These are phyloP conservation scores for Paramormyrops kingsleyae DNA, from an alignment of 2,113 vertebrate species.

Conservation along the genomic window DNA sequence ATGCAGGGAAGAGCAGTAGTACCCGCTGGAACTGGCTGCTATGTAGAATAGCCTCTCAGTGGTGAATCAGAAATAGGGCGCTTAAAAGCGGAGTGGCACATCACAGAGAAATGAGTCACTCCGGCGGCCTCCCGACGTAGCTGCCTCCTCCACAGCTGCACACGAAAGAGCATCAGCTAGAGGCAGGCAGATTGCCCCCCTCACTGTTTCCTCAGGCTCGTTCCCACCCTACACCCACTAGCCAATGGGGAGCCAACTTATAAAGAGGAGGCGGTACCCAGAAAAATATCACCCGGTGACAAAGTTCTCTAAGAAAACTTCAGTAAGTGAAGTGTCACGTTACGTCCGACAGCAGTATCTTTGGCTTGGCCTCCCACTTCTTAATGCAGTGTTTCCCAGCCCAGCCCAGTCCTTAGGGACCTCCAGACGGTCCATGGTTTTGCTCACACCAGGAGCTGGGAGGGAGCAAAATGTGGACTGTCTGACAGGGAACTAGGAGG, in stretches of 20 bases:
- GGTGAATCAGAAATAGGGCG: constrained; percentile 15
- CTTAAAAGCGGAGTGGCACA: not conserved
- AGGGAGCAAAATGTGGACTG: not conserved
- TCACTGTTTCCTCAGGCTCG: not conserved
- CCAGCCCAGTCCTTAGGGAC: not conserved
- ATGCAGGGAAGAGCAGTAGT: not conserved
- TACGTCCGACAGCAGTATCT: not conserved
- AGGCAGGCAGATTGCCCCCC: not conserved
- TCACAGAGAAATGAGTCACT: constrained; percentile 3
- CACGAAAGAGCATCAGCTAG: not conserved
- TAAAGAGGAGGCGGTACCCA: not conserved
- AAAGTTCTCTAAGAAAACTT: not conserved
- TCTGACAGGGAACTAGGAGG: not conserved
- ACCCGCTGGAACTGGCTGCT: constrained; percentile 3
- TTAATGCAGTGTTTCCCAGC: not conserved
- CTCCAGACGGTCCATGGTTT: not conserved
- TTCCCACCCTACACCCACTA: not conserved
- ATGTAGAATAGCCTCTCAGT: constrained; percentile 15
- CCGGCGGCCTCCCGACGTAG: not conserved
- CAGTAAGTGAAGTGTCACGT: not conserved
- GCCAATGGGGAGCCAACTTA: not conserved
- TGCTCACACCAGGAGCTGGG: not conserved
- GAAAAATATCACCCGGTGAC: not conserved
- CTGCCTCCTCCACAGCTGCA: not conserved
- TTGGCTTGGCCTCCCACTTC: not conserved